Conservation (phyloP, 2,797 vertebrate genomes). For the Nyctibius grandis region DNA sequence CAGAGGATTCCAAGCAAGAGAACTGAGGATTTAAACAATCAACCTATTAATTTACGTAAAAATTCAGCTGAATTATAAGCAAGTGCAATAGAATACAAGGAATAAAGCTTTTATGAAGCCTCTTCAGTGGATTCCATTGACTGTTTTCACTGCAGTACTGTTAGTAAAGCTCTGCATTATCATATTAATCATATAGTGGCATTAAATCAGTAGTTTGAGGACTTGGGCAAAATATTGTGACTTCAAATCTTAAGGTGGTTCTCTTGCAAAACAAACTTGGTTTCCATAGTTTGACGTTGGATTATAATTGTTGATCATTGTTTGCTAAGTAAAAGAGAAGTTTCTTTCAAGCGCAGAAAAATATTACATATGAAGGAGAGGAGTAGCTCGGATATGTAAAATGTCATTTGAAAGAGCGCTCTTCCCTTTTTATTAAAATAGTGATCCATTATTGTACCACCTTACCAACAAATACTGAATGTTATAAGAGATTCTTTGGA, state of each 20-base stretch:
- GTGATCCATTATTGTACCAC: not conserved
- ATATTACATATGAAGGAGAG: accelerated
- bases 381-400: not conserved
- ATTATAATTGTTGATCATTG: not conserved
- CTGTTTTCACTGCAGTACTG: not conserved
- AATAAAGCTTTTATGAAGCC: not conserved
- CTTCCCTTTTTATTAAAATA: not conserved
- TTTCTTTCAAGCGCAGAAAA: not conserved
- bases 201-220: not conserved
- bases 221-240: not conserved
- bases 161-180: not conserved
- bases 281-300: not conserved
- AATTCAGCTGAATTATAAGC: not conserved
- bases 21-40: not conserved
- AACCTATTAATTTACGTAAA: not conserved
- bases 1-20: accelerated
- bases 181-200: not conserved
- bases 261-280: not conserved
- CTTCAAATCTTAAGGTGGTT: not conserved
- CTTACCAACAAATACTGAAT: not conserved
- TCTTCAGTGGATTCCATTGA: not conserved
- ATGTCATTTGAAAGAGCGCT: not conserved
- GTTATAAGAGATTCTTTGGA: not conserved
- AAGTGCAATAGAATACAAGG: not conserved
- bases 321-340: not conserved